A percentile compares a stretch with the other conserved stretches of the same genome.
Conservation (phyloP, 2,888 invertebrate species). For the Axea sp. region DNA sequence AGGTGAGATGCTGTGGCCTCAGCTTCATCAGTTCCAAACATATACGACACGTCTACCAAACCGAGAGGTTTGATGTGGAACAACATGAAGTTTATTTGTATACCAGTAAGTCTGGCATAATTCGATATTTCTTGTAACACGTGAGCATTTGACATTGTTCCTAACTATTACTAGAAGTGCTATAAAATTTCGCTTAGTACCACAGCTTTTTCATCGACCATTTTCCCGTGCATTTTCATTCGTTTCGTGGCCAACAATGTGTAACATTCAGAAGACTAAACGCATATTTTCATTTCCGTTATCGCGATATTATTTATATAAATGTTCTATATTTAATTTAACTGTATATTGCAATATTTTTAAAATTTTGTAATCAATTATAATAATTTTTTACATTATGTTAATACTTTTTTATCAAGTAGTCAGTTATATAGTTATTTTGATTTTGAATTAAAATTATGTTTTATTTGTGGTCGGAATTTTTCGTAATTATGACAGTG, state of each 20-base stretch:
- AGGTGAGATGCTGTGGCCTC: constrained; percentile 78
- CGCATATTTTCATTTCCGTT: constrained; percentile 1
- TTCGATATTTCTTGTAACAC: constrained; percentile 5
- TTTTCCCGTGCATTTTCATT: background rate
- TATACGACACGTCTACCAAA: constrained; percentile 74
- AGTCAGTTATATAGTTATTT: no score
- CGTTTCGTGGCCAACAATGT: constrained; percentile 3
- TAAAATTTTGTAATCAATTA: no score
- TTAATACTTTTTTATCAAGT: no score
- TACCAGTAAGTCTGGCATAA: constrained; percentile 70
- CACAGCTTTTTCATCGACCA: background rate
- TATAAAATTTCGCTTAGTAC: background rate
- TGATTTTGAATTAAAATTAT: no score
- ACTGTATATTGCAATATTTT: no score
- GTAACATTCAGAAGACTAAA: background rate
- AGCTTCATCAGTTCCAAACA: constrained; percentile 77
- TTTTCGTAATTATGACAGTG: constrained; percentile 25
- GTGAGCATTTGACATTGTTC: constrained; percentile 5
- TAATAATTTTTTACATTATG: no score
- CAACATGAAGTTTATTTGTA: constrained; percentile 71
- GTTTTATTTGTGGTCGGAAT: background rate
- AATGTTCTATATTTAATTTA: background rate
- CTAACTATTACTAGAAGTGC: background rate
- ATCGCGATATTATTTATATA: background rate
- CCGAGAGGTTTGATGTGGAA: constrained; percentile 70